These are phyloP conservation scores for Falco cherrug DNA, from an alignment of 2,797 vertebrate genomes.

Conservation along the genomic window DNA sequence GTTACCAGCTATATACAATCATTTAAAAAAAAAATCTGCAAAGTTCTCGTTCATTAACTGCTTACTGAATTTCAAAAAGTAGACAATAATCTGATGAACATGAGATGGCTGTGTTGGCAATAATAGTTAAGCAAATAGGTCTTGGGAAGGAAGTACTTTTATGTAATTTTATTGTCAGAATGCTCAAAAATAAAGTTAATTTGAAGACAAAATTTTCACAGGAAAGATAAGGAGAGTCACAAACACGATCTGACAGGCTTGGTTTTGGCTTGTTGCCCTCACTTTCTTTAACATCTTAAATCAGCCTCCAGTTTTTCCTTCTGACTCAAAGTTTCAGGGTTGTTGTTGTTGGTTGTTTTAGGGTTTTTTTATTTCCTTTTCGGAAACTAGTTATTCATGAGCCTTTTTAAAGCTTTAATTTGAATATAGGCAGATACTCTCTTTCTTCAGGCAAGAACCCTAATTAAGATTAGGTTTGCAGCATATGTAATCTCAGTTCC, in stretches of 20 bases:
- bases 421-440: neutral
- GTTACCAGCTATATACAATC: neutral
- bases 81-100: neutral
- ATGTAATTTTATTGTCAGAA: constrained; percentile 37
- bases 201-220: constrained; percentile 2
- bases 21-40: neutral
- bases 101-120: neutral
- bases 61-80: neutral
- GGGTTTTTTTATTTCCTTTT: no score
- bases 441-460: neutral
- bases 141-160: neutral
- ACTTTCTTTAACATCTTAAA: neutral
- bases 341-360: neutral
- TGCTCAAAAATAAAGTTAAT: constrained; percentile 18
- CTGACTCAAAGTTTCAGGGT: neutral
- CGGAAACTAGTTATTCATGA: neutral
- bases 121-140: neutral
- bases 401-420: neutral
- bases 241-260: constrained; percentile 14
- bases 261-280: neutral
- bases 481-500: neutral
- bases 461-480: neutral
- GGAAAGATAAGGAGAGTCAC: neutral
- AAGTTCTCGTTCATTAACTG: neutral
- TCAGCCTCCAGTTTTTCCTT: neutral